These are phyloP conservation scores for Cromileptes altivelis DNA, from an alignment of 2,113 vertebrate genomes.

Conservation along the genomic window DNA sequence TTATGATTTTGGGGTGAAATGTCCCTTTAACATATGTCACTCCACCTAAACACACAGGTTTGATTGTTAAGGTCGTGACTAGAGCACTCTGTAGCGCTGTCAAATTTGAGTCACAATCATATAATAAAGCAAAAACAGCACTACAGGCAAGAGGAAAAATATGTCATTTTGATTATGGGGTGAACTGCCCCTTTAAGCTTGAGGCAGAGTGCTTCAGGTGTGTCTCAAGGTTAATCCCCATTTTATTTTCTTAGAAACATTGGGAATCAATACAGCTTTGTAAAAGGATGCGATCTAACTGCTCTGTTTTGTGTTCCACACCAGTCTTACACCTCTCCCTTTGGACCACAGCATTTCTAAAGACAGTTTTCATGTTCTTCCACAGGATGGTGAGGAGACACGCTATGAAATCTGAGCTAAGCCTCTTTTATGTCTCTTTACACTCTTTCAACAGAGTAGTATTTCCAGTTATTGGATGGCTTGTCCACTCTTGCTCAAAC, in stretches of 20 bases:
- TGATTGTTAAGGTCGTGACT: no score
- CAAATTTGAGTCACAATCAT: no score
- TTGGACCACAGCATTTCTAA: neutral
- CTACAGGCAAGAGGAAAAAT: no score
- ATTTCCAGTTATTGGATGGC: neutral
- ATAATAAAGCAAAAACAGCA: no score
- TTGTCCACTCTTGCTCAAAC: neutral
- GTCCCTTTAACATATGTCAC: no score
- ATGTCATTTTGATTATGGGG: no score
- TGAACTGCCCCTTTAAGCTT: no score
- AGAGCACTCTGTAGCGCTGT: no score
- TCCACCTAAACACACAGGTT: no score
- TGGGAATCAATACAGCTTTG: neutral
- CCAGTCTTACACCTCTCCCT: neutral
- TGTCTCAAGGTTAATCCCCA: neutral
- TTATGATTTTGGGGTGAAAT: no score
- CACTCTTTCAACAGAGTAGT: neutral
- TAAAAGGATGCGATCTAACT: neutral
- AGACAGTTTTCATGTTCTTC: neutral
- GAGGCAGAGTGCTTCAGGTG: neutral
- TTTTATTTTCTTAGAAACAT: neutral
- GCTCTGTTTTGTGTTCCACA: no score
- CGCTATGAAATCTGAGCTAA: neutral
- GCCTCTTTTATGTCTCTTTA: neutral
- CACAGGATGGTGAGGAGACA: neutral